These are phyloP conservation scores for Craniophora ligustri DNA, from an alignment of 2,888 invertebrate species.

Conservation along the genomic window DNA sequence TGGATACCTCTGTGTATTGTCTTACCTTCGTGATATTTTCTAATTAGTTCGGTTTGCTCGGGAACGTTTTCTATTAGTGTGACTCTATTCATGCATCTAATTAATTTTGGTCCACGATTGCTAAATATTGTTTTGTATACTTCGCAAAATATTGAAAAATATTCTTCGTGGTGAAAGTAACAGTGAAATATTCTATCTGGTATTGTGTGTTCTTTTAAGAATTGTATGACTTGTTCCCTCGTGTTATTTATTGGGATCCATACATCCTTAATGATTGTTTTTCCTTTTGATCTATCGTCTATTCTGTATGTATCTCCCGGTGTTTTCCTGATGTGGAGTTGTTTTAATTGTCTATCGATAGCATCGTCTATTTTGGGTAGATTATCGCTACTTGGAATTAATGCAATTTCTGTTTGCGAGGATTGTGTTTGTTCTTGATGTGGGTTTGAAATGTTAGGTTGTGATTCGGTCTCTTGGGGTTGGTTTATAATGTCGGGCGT, in stretches of 20 bases:
- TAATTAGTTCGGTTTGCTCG: slow-evolving; percentile 20
- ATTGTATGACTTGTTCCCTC: slow-evolving; percentile 37
- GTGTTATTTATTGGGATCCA: slow-evolving; percentile 22
- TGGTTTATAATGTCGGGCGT: background rate
- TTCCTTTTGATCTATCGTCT: slow-evolving; percentile 40
- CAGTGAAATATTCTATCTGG: slow-evolving; percentile 7
- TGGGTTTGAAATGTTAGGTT: too few species aligned
- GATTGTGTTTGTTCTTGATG: background rate
- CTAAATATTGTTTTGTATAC: slow-evolving; percentile 42
- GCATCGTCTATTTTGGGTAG: slow-evolving; percentile 39
- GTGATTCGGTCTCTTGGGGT: background rate
- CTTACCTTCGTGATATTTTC: slow-evolving; percentile 30
- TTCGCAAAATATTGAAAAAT: slow-evolving; percentile 4
- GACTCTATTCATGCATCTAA: slow-evolving; percentile 35
- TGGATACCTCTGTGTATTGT: slow-evolving; percentile 25
- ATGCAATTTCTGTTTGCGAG: background rate
- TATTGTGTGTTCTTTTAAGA: slow-evolving; percentile 14
- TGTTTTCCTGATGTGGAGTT: slow-evolving; percentile 46
- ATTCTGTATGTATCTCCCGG: slow-evolving; percentile 41
- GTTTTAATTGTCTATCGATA: slow-evolving; percentile 54
- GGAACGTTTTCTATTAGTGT: slow-evolving; percentile 37
- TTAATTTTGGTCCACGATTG: slow-evolving; percentile 45
- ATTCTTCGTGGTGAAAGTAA: slow-evolving; percentile 11
- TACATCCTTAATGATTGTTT: slow-evolving; percentile 11
- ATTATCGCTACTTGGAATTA: background rate